Base-by-base conservation (phyloP, 2,888 invertebrate species). In the Drosophila rellima region DNA sequence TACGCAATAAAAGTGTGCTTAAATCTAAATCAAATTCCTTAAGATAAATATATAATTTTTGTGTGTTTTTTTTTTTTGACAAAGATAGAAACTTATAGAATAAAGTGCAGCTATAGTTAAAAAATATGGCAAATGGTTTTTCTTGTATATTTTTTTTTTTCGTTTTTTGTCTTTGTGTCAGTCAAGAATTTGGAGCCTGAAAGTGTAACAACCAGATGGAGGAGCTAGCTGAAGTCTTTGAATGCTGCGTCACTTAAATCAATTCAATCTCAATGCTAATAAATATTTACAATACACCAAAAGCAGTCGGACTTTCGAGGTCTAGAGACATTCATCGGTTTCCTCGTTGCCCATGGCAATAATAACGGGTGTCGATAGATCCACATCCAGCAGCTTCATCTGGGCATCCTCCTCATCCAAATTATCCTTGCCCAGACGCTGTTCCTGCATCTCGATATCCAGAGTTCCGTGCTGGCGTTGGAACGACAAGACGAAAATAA, bases 371-470 rank as follows among this genome's bases (percentile, higher is more conserved):
- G 88, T 26, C 7, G 91, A 70, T 23, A 88, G 65, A 20, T 90
- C 91, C 26, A 91, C 81, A 29, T 91, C 90, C 3, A 91, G 70
- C 17, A 91, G 62, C 48, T 89, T 90, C 42, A 90, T 80, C 45
- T 91, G 89, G 3, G 81, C 90, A 68, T 91, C 91, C 39, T 92
- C 92, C 55, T 91, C 90, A 10, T 92, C 88, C 3, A 87, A 64
- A 47, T 88, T 70, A 45, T 91, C 92, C 73, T 92, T 92, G 33
- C 91, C 92, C 57, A 90, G 76, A 0, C 81, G 89, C 47, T 91
- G 90, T 50, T 92, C 92, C 62, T 92, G 92, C 90, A 92, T 90
- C 75, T 92, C 92, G 40, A 92, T 92, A 56, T 92, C 91, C 23
- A 92, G 70, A 3, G 91, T 91, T 20, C 91, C 91, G 31, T 84